phyloP scores from a whole-genome alignment of 2,888 invertebrate species.

The Nemoura dubitans region DNA sequence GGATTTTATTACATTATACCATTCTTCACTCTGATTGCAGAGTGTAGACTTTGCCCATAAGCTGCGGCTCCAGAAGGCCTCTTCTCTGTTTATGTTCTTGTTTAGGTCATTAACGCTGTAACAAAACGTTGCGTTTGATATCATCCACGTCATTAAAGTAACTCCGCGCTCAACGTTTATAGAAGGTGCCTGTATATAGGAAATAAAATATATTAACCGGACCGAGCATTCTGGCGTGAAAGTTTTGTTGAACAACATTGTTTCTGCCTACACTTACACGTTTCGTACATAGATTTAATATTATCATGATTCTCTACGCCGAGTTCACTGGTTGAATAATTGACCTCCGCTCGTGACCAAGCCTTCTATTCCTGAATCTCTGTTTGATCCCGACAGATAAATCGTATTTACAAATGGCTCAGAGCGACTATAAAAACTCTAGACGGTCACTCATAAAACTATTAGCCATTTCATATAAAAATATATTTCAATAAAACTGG shows the following conservation, averaged over 20 bases:
- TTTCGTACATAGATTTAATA: background rate
- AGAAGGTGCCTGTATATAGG: background rate
- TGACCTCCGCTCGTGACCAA: background rate
- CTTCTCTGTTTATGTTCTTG: background rate
- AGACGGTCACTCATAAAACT: constrained; percentile 21
- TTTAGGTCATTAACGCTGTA: background rate
- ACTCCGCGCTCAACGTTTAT: background rate
- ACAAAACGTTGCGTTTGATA: background rate
- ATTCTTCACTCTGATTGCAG: background rate
- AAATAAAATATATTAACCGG: background rate
- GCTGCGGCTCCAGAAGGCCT: background rate
- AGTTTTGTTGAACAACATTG: background rate
- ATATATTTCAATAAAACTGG: constrained; percentile 2
- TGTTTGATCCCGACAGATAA: background rate
- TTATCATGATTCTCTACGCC: background rate
- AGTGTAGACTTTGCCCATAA: too few relatives aligned
- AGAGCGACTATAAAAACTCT: constrained; percentile 17
- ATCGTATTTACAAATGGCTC: background rate
- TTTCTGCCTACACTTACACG: background rate
- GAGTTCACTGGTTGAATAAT: constrained; percentile 7
- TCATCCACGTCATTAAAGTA: background rate
- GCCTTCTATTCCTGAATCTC: background rate
- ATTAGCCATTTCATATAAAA: constrained; percentile 16
- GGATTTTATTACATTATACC: background rate
- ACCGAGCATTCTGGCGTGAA: background rate